Evolutionary conservation across 2,797 vertebrate genomes (phyloP), one percentile per base, ranked within the genome.

Genomic region (Micromesistius poutassou): DNA sequence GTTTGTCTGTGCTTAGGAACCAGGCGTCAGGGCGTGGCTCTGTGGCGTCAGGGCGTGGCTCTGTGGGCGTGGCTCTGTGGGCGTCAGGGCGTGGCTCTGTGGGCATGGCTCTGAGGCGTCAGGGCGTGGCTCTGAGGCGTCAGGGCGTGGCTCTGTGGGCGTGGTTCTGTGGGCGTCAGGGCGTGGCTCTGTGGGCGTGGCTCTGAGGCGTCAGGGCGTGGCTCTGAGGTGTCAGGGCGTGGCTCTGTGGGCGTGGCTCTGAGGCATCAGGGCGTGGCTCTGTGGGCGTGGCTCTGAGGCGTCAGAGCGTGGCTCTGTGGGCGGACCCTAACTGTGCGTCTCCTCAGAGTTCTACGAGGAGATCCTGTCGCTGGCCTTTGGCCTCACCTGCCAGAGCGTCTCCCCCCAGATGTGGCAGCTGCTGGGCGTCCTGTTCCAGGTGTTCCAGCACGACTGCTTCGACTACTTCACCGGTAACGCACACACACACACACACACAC

Each of bases 391-490:
- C 90, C 97, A 96, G 92, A 93, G 94, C 81, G 94, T 99, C 89
- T 99, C 98, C 38, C 95, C 96, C 75, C 96, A 97, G 86, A 98
- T 99, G 97, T 99, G 98, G 98, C 97, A 98, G 90, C 96, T 99
- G 38, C 94, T 99, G 6, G 95, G 95, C 1, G 94, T 98, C 78
- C 88, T 99, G 1, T 98, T 95, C 3, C 95, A 99, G 76, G 95
- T 98, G 81, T 98, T 99, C 85, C 97, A 98, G 87, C 97, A 97
- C 30, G 96, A 98, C 91, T 98, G 96, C 91, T 97, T 97, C 46
- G 97, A 98, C 82, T 99, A 98, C 89, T 99, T 99, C 84, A 97
- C 97, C 94, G 97, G 98, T 98, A 84, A 8, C 71, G 71, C 66
- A 31, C 31, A 14, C 50, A 35, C 31, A 40, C 28, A 28, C 62